Percentiles rank a stretch among this genome's conserved stretches.
Conservation (phyloP, 2,113 vertebrate species). For the Sylvilagus bachmani region DNA sequence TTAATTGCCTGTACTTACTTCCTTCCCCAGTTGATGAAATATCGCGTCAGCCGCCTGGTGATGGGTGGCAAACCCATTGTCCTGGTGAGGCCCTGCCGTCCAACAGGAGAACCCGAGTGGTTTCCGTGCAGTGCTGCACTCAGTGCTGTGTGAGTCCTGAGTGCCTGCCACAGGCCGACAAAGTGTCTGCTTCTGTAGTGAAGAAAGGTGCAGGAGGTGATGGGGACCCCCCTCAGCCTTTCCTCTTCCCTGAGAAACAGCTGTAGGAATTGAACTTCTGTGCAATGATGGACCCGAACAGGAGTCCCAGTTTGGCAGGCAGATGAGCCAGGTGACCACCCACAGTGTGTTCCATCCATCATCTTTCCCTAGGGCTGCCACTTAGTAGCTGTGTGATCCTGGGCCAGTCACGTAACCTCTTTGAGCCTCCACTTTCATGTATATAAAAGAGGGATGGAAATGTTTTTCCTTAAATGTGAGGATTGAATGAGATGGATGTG, state of each 20-base stretch:
- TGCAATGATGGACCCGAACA: not conserved
- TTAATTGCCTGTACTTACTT: not conserved
- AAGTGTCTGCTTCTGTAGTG: not conserved
- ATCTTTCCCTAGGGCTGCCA: not conserved
- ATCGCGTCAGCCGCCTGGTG: not conserved
- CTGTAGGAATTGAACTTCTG: not conserved
- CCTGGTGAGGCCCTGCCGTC: not conserved
- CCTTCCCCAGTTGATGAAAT: not conserved
- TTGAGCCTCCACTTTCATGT: not conserved
- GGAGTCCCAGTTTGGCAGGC: not conserved
- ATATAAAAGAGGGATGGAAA: not conserved
- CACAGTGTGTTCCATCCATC: not conserved
- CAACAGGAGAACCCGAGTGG: not conserved
- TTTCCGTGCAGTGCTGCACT: not conserved
- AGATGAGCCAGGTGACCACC: not conserved
- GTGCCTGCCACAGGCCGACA: not conserved
- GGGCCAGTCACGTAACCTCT: not conserved
- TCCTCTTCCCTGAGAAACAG: not conserved
- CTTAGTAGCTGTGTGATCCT: not conserved
- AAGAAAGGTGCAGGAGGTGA: not conserved
- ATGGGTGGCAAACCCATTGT: not conserved
- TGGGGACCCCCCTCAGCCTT: not conserved
- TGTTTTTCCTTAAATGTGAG: not conserved
- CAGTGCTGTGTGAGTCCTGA: not conserved
- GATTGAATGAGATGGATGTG: not conserved